Percentiles rank a stretch among this genome's conserved stretches.
Conservation (phyloP, 92 coral and sea anemone genomes). For the Paragorgia papillata region DNA sequence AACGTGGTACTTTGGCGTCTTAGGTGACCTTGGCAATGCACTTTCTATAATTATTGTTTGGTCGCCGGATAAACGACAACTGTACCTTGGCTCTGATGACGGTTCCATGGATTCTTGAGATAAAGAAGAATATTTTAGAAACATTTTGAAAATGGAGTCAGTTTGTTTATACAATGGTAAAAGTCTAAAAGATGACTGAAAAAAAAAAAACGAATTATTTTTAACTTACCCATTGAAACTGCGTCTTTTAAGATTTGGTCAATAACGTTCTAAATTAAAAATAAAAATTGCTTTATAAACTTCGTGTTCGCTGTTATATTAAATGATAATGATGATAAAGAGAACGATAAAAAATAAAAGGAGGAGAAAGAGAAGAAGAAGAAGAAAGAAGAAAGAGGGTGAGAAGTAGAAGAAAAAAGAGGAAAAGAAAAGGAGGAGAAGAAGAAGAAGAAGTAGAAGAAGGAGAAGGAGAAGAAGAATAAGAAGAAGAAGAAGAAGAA, state of each 20-base stretch:
- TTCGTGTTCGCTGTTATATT: no score
- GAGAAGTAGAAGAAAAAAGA: no score
- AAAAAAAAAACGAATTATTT: neutral
- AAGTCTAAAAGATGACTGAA: neutral
- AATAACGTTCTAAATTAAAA: slow-evolving; percentile 16
- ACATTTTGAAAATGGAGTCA: neutral
- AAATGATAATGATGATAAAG: no score
- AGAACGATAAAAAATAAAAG: no score
- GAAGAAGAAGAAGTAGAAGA: no score
- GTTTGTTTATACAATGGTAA: neutral
- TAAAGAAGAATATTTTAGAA: neutral
- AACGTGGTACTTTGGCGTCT: slow-evolving; percentile 7
- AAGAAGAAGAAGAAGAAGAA: no score
- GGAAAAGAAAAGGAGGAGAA: no score
- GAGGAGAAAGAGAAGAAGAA: no score
- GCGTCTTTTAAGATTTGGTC: slow-evolving; percentile 28
- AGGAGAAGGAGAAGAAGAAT: no score
- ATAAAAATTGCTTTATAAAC: no score
- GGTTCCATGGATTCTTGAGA: slow-evolving; percentile 23
- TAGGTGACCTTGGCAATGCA: neutral
- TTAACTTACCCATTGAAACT: slow-evolving; percentile 18
- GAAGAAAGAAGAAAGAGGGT: no score
- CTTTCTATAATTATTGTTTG: slow-evolving; percentile 13
- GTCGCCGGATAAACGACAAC: slow-evolving; percentile 24
- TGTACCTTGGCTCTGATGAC: slow-evolving; percentile 15